Conservation (phyloP, 2,797 vertebrate species). For the Emys orbicularis region DNA sequence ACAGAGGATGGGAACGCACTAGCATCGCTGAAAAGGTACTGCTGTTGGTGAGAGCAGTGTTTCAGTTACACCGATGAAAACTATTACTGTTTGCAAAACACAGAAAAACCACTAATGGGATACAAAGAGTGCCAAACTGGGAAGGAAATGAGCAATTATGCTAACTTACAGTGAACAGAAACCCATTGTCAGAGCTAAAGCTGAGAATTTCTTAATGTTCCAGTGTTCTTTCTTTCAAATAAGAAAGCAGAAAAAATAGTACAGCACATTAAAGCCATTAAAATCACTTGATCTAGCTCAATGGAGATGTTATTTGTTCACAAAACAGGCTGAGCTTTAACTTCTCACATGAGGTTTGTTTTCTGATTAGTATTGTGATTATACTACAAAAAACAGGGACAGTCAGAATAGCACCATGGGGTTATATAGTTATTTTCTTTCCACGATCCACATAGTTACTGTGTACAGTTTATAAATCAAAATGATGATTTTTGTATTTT, state of each 20-base stretch:
- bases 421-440: not conserved
- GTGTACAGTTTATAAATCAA: not conserved
- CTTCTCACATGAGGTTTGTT: conserved; percentile 2
- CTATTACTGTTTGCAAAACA: conserved; percentile 68
- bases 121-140: conserved; percentile 50
- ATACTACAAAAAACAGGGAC: not conserved
- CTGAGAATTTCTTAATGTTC: conserved; percentile 40
- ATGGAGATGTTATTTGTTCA: conserved; percentile 47
- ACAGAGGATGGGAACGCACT: conserved; percentile 12
- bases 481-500: not conserved
- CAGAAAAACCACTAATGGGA: conserved; percentile 70
- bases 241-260: not conserved
- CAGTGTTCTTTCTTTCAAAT: not conserved
- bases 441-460: not conserved
- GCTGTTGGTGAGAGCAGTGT: conserved; percentile 52
- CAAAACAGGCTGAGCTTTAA: conserved; percentile 42
- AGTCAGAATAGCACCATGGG: not conserved
- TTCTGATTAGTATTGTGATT: not conserved
- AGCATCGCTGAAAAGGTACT: conserved; percentile 47
- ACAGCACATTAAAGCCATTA: conserved; percentile 24
- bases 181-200: conserved; percentile 55
- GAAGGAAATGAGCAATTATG: conserved; percentile 74
- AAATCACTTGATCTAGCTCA: conserved; percentile 33
- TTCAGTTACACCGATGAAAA: conserved; percentile 59
- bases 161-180: conserved; percentile 72